Conservation (phyloP, 2,113 vertebrate species). For the Phylloscopus whistleri region DNA sequence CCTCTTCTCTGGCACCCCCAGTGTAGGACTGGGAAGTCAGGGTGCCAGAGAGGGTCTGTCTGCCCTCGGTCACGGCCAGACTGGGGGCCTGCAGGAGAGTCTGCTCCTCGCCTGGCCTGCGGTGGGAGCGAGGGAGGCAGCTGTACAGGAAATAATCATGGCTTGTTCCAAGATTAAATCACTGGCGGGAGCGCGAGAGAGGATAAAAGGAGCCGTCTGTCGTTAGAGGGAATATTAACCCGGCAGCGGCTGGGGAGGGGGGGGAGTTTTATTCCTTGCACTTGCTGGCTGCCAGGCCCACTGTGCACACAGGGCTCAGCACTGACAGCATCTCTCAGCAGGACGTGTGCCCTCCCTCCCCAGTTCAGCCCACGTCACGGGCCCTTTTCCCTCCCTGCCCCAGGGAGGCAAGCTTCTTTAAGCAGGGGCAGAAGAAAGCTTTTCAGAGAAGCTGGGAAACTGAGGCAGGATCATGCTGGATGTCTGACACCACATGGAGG, state of each 20-base stretch:
- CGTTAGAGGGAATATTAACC: slow-evolving; percentile 67
- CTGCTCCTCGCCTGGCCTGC: background rate
- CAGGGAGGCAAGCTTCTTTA: background rate
- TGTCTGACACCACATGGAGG: background rate
- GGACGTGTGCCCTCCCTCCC: background rate
- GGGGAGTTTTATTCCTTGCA: slow-evolving; percentile 16
- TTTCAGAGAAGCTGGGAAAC: background rate
- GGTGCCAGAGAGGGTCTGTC: background rate
- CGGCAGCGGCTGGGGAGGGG: background rate
- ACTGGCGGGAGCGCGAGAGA: slow-evolving; percentile 31
- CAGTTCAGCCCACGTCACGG: accelerated
- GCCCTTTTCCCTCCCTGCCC: background rate
- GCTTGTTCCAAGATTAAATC: slow-evolving; percentile 69
- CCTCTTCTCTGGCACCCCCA: background rate
- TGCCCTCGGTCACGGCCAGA: accelerated
- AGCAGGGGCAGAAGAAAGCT: background rate
- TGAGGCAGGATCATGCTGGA: accelerated
- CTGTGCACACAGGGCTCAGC: background rate
- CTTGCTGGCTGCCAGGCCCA: background rate
- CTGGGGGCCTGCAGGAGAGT: background rate
- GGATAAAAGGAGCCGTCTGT: slow-evolving; percentile 70
- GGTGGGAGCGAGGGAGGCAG: slow-evolving; percentile 29
- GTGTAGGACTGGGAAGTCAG: background rate
- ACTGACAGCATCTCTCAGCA: slow-evolving; percentile 47
- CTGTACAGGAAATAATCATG: slow-evolving; percentile 66